Percentiles rank a stretch among this genome's conserved stretches.
These are phyloP conservation scores for Hystrix brachyura DNA, from an alignment of 2,113 vertebrate genomes.

Conservation along the genomic window DNA sequence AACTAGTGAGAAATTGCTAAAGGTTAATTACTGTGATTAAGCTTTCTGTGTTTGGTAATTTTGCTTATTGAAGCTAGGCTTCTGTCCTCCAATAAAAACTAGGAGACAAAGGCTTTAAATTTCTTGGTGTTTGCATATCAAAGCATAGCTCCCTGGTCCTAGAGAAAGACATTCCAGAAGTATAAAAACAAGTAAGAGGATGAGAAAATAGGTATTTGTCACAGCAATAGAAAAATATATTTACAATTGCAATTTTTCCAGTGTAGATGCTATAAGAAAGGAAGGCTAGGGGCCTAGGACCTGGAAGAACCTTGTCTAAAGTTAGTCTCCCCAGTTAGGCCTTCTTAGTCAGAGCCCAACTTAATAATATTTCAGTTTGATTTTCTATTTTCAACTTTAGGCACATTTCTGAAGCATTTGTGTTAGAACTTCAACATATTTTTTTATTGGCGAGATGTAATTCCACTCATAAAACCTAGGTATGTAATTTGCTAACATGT, in stretches of 20 bases:
- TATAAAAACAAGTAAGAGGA: not conserved
- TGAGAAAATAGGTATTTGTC: not conserved
- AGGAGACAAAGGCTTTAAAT: not conserved
- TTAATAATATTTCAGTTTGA: not conserved
- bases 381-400: not conserved
- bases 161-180: not conserved
- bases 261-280: not conserved
- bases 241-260: not conserved
- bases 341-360: not conserved
- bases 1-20: not conserved
- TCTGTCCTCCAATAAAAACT: not conserved
- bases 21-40: not conserved
- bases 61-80: not conserved
- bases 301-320: not conserved
- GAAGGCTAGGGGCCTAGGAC: rapidly evolving
- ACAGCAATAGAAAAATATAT: not conserved
- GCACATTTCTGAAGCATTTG: not conserved
- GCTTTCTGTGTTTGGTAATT: not conserved
- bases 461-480: not conserved
- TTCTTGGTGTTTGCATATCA: not conserved
- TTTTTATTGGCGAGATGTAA: not conserved
- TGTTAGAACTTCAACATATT: not conserved
- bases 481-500: not conserved
- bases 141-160: not conserved
- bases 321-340: not conserved